Base-by-base conservation (phyloP, 2,113 vertebrate species). In the Neolamprologus modestus region DNA sequence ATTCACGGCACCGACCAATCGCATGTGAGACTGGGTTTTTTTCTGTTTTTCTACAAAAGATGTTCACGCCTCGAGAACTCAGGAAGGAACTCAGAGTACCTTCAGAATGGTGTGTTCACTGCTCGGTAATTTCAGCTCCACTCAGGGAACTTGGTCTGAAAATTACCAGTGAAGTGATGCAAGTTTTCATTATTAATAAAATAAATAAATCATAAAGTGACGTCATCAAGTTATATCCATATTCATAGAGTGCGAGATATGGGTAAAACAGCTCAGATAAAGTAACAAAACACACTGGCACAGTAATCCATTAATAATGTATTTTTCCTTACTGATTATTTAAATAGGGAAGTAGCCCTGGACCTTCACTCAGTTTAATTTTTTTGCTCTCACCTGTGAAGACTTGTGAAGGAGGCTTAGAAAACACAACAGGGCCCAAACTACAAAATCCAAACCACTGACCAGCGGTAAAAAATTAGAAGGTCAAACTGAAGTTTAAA, bases 1-100 rank as follows among this genome's bases (percentile, higher is more conserved):
- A 79, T 1, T 96, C 93, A 88, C 4, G 1, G 2, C 3, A 1
- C 4, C 2, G 9, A 9, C 96, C 96, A 96, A 96, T 95, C 0
- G 52, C 2, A 24, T 0, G 1, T 9, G 4, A 13, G 31, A 9
- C 8, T 37, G 24, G 28, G 61, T 76, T 71, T 40, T 45, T 84
- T 17, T 16, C 17, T 6, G 14, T 52, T 59, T 82, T 76, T 55
- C 47, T 33, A 61, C 66, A 42, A 81, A 68, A 83, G 12, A 83
- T 7, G 87, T 88, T 82, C 47, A 92, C 89, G 84, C 88, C 90
- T 45, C 3, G 6, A 7, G 52, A 26, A 88, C 84, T 84, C 85
- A 92, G 87, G 89, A 91, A 93, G 84, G 87, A 86, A 91, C 86
- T 85, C 50, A 0, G 7, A 68, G 81, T 84, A 87, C 50, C 9